Percentiles rank a stretch among this genome's conserved stretches.
These are phyloP conservation scores for Circaetus cinerascens DNA, from an alignment of 2,113 vertebrate genomes.

Conservation along the genomic window DNA sequence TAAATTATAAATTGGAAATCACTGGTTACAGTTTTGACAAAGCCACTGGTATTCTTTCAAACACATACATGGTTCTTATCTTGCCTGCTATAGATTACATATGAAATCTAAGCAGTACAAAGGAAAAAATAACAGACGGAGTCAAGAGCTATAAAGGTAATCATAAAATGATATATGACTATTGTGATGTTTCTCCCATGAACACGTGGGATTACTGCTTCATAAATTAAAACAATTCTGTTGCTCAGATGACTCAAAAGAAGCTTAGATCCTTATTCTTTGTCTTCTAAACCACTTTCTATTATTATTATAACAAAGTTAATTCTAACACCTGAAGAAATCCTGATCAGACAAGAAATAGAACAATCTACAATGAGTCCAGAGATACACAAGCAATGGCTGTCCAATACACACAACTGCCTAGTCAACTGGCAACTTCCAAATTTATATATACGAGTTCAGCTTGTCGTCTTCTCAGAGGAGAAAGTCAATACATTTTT, in stretches of 20 bases:
- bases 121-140: background rate
- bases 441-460: background rate
- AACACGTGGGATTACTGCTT: background rate
- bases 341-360: background rate
- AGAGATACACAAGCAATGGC: background rate
- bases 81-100: background rate
- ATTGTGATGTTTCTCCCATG: background rate
- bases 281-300: background rate
- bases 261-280: background rate
- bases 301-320: background rate
- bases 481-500: background rate
- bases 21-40: background rate
- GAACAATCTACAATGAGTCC: background rate
- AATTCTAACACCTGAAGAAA: background rate
- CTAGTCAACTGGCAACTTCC: background rate
- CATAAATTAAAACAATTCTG: background rate
- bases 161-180: background rate
- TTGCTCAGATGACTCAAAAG: background rate
- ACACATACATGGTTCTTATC: background rate
- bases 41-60: background rate
- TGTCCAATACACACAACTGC: background rate
- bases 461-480: background rate
- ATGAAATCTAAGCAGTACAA: background rate
- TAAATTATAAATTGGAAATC: background rate
- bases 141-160: background rate